These are phyloP conservation scores for Catharus bicknelli DNA, from an alignment of 2,113 vertebrate species.

Conservation along the genomic window DNA sequence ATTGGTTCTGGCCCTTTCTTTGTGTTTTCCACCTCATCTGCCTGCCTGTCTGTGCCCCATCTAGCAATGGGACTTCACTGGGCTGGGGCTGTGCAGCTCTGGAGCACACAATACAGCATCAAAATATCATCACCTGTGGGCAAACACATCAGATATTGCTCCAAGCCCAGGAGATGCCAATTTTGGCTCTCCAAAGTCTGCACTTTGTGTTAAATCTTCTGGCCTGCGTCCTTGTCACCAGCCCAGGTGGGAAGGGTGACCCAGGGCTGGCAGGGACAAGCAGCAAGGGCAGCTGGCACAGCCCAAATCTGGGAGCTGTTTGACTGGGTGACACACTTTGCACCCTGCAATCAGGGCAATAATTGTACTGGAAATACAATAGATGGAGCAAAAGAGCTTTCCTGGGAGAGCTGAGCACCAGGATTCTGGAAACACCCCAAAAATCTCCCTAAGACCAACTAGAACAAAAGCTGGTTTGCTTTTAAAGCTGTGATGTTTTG, in stretches of 20 bases:
- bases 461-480: not conserved
- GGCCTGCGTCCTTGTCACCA: not conserved
- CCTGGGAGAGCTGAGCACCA: not conserved
- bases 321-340: not conserved
- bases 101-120: accelerated
- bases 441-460: not conserved
- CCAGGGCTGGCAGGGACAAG: not conserved
- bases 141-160: accelerated
- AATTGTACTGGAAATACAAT: not conserved
- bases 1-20: not conserved
- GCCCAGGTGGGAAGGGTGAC: not conserved
- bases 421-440: not conserved
- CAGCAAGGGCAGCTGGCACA: not conserved
- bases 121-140: not conserved
- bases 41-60: not conserved
- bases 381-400: not conserved
- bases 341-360: not conserved
- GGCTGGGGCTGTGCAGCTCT: not conserved
- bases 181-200: not conserved
- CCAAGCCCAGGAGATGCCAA: not conserved
- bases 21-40: not conserved
- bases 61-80: accelerated
- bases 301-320: not conserved
- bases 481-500: not conserved
- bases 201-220: not conserved